Evolutionary conservation across 64 coral and sea anemone species (phyloP).

Genomic region (Pachyseris speciosa): DNA sequence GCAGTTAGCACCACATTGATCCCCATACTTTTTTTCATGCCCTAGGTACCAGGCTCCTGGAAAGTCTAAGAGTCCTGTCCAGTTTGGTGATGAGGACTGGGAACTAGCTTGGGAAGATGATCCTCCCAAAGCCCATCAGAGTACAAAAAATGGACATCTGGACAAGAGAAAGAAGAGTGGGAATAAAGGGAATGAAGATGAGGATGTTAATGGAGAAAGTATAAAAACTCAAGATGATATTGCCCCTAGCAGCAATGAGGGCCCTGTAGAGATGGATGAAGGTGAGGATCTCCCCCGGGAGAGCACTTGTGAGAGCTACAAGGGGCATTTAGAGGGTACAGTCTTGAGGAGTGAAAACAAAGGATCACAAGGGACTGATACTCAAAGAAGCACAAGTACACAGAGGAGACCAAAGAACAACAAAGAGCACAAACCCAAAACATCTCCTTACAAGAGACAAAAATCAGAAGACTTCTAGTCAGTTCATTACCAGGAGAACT

Average conservation of each 20-base stretch:
- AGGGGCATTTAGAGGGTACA: background rate
- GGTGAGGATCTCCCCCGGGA: background rate
- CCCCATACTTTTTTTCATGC: background rate
- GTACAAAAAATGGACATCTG: background rate
- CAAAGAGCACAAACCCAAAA: background rate
- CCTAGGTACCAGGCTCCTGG: slow-evolving; percentile 87
- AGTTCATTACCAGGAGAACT: background rate
- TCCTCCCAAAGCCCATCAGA: background rate
- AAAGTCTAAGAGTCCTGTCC: slow-evolving; percentile 53
- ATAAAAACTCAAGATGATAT: background rate
- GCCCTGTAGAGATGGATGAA: background rate
- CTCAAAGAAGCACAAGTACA: background rate
- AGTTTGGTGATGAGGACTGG: slow-evolving; percentile 76
- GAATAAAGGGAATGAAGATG: background rate
- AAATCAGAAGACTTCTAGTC: background rate
- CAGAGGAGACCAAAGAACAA: background rate
- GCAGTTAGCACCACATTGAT: too few species aligned
- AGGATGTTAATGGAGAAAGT: background rate
- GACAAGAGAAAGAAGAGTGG: background rate
- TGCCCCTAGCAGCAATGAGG: background rate
- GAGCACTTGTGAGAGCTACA: background rate
- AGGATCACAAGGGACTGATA: background rate
- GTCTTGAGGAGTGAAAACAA: background rate
- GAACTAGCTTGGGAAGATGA: slow-evolving; percentile 77
- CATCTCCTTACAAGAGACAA: background rate